These are phyloP conservation scores for Pachycephus smyrnensis DNA, from an alignment of 2,888 invertebrate species.

Conservation along the genomic window DNA sequence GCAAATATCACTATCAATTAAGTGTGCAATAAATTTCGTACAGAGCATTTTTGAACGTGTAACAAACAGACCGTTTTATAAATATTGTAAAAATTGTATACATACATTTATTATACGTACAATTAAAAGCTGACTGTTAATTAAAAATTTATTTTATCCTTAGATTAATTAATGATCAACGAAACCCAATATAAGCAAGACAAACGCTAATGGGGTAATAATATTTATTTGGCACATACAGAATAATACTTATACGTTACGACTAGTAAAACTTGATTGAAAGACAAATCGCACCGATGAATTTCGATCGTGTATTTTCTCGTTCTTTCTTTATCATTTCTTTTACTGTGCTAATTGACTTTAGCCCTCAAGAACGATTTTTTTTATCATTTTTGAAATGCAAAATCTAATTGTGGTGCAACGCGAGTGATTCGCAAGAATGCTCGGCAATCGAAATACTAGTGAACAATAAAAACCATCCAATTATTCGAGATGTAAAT, in stretches of 20 bases:
- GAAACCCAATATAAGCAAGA: neutral
- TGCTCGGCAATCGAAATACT: neutral
- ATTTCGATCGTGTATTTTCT: neutral
- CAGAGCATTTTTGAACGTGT: neutral
- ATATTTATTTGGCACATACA: slow-evolving; percentile 52
- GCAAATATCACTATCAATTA: no score
- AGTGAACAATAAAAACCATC: neutral
- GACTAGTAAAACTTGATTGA: slow-evolving; percentile 33
- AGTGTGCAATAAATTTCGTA: no score
- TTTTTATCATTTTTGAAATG: neutral
- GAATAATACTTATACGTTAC: slow-evolving; percentile 38
- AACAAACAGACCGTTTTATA: neutral
- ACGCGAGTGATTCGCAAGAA: neutral
- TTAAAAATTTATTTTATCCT: neutral
- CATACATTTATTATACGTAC: neutral
- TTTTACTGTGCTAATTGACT: neutral
- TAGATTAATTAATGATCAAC: neutral
- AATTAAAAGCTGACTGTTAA: neutral
- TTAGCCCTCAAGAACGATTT: neutral
- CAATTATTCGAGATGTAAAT: neutral
- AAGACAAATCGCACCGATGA: slow-evolving; percentile 2
- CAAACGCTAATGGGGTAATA: slow-evolving; percentile 10
- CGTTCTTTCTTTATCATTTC: neutral
- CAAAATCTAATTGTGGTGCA: neutral
- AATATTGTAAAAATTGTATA: slow-evolving; percentile 2